These are phyloP conservation scores for Aricia artaxerxes DNA, from an alignment of 2,888 invertebrate species.

Conservation along the genomic window DNA sequence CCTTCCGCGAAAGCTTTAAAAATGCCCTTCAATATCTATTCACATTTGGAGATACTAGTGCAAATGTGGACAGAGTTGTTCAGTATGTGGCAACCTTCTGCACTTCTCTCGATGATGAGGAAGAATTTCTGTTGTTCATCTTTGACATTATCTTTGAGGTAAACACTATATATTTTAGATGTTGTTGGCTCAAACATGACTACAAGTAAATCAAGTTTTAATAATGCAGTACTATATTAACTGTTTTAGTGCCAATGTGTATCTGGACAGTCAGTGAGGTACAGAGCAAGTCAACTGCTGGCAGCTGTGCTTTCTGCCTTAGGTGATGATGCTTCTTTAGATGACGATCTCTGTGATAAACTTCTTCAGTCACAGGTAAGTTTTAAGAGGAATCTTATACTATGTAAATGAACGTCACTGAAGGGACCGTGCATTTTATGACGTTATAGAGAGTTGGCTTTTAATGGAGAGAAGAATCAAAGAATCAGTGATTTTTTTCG, in stretches of 20 bases:
- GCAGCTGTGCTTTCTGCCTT: slow-evolving; percentile 87
- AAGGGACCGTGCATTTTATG: too few relatives aligned
- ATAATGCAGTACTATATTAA: slow-evolving; percentile 20
- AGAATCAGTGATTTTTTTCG: too few relatives aligned
- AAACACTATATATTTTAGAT: not conserved
- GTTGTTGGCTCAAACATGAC: not conserved
- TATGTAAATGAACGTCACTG: too few relatives aligned
- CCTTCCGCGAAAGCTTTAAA: slow-evolving; percentile 83
- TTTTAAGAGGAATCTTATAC: not conserved
- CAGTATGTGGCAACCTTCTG: slow-evolving; percentile 87
- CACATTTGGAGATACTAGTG: slow-evolving; percentile 84
- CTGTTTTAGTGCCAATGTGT: slow-evolving; percentile 70
- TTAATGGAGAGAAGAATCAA: too few relatives aligned
- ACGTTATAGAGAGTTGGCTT: too few relatives aligned
- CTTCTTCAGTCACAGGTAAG: slow-evolving; percentile 84
- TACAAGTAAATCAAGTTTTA: too few relatives aligned
- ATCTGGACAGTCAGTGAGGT: slow-evolving; percentile 81
- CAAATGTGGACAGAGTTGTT: slow-evolving; percentile 84
- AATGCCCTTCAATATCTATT: slow-evolving; percentile 83
- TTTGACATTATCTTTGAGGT: slow-evolving; percentile 83
- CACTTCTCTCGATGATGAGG: slow-evolving; percentile 80
- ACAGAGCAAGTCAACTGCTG: slow-evolving; percentile 88
- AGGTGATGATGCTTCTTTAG: slow-evolving; percentile 87
- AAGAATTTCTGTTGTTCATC: slow-evolving; percentile 79
- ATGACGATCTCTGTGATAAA: slow-evolving; percentile 87